Percentiles rank a stretch among this genome's conserved stretches.
These are phyloP conservation scores for Orchesellides sinensis DNA, from an alignment of 2,888 invertebrate genomes.

Conservation along the genomic window DNA sequence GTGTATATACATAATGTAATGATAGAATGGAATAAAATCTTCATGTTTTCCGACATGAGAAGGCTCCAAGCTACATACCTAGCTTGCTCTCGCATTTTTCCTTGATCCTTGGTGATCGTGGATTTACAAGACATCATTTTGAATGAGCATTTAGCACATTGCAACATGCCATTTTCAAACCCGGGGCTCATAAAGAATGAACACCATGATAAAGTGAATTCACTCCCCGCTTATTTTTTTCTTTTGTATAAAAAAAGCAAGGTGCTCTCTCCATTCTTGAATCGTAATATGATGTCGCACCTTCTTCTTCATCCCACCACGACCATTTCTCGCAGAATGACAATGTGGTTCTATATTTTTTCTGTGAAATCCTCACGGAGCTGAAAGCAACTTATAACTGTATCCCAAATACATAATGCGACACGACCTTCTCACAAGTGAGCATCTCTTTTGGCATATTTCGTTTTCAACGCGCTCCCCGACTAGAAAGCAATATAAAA, in stretches of 20 bases:
- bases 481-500: constrained; percentile 31
- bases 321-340: constrained; percentile 2
- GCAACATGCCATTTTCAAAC: constrained; percentile 28
- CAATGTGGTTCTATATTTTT: no score
- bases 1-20: constrained; percentile 44
- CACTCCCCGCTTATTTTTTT: constrained; percentile 1
- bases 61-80: not conserved
- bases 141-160: constrained; percentile 50
- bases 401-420: not conserved
- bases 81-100: not conserved
- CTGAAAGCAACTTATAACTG: not conserved
- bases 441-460: constrained; percentile 11
- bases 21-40: constrained; percentile 23
- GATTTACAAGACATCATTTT: constrained; percentile 45
- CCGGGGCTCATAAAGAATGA: constrained; percentile 1
- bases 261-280: constrained; percentile 8
- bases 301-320: constrained; percentile 18
- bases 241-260: no score
- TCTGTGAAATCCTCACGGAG: constrained; percentile 11
- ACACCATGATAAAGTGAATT: constrained; percentile 28
- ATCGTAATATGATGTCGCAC: constrained; percentile 39
- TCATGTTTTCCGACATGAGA: constrained; percentile 29
- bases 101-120: constrained; percentile 28
- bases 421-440: not conserved
- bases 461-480: no score